Conservation (phyloP, 1,140 invertebrate genomes). For the Trypoxylus dichotomus region DNA sequence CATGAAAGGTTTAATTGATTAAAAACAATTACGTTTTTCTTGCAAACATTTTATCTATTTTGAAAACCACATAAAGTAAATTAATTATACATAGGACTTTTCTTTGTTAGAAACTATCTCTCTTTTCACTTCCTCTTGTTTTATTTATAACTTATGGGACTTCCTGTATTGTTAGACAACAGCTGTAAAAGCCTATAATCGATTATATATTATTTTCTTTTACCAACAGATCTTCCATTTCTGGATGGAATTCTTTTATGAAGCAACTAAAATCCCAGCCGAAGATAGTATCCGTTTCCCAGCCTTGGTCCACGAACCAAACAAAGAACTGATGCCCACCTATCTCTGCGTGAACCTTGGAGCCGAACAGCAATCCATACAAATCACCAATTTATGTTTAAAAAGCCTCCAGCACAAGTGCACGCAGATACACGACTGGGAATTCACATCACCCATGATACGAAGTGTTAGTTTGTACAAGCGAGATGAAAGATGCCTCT, state of each 20-base stretch:
- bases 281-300: constrained; percentile 87
- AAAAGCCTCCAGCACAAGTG: constrained; percentile 75
- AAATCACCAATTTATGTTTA: constrained; percentile 81
- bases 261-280: constrained; percentile 81
- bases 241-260: constrained; percentile 99
- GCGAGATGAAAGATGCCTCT: constrained; percentile 91
- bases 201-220: background rate
- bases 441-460: constrained; percentile 90
- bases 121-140: no score
- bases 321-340: constrained; percentile 90
- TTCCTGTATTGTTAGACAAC: background rate
- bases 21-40: no score
- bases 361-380: constrained; percentile 82
- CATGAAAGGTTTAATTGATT: no score
- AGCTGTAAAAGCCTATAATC: background rate
- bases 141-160: no score
- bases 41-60: no score
- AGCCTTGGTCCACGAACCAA: constrained; percentile 89
- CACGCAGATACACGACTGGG: constrained; percentile 88
- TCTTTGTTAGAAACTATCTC: no score
- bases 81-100: no score
- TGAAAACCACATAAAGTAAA: no score
- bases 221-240: constrained; percentile 75
- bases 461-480: constrained; percentile 94
- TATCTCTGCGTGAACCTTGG: constrained; percentile 94